phyloP scores from a whole-genome alignment of 2,113 vertebrate species.

The Peromyscus polionotus region DNA sequence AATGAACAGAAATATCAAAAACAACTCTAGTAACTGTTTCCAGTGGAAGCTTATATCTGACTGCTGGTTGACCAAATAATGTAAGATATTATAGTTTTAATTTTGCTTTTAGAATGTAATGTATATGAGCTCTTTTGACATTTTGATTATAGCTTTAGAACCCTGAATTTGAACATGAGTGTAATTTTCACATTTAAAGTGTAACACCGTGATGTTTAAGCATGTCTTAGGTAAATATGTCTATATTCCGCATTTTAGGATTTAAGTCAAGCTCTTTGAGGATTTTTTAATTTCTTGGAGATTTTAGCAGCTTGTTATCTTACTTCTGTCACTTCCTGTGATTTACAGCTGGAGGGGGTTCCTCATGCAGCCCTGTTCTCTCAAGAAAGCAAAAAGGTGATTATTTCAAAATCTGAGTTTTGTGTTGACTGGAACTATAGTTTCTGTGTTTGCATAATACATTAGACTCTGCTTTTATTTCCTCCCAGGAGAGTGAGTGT shows the following conservation, averaged over 20 bases:
- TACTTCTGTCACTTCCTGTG: conserved; percentile 91
- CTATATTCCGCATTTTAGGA: background rate
- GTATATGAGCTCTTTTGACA: background rate
- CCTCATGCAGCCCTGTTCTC: conserved; percentile 97
- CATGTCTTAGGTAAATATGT: background rate
- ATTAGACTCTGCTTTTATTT: accelerated
- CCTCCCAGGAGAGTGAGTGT: background rate
- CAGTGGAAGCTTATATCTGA: background rate
- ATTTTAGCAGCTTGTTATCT: conserved; percentile 77
- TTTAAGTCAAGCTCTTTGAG: conserved; percentile 36
- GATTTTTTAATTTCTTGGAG: conserved; percentile 80
- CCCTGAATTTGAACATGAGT: background rate
- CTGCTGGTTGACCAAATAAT: background rate
- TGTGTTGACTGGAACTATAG: background rate
- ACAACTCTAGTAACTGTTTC: background rate
- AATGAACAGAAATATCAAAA: background rate
- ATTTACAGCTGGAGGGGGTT: conserved; percentile 95
- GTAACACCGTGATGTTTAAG: background rate
- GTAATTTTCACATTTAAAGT: background rate
- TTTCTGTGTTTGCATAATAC: background rate
- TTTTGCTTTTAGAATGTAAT: conserved; percentile 4
- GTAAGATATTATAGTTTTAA: conserved; percentile 14
- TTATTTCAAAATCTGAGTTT: conserved; percentile 83
- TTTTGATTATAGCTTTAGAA: background rate
- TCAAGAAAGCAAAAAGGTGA: conserved; percentile 99